Evolutionary conservation across 2,797 vertebrate species (phyloP).

Genomic region (Peromyscus attwateri): DNA sequence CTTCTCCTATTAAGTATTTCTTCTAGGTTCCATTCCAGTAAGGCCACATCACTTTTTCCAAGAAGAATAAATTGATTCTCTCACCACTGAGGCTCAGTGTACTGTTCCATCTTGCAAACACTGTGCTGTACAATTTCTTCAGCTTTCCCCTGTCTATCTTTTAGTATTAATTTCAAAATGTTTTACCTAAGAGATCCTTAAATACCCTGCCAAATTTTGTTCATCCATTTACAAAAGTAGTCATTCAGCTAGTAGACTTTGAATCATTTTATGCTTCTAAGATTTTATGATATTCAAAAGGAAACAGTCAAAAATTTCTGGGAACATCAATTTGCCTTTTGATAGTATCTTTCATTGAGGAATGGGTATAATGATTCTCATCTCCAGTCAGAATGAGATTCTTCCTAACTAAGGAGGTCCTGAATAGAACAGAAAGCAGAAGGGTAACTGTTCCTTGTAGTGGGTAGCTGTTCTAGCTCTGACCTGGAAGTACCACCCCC

Average conservation of each 20-base stretch:
- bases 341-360: background rate
- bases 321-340: background rate
- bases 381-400: no score
- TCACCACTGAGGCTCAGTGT: background rate
- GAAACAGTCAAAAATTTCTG: background rate
- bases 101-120: background rate
- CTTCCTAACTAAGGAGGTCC: rapidly evolving
- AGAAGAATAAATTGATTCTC: background rate
- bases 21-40: background rate
- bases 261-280: background rate
- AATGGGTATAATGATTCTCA: background rate
- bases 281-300: background rate
- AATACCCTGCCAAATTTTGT: background rate
- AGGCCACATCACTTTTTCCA: background rate
- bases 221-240: no score
- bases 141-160: background rate
- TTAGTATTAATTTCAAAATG: background rate
- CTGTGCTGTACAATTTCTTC: background rate
- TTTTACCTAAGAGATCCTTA: background rate
- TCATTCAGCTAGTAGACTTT: background rate
- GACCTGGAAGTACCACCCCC: no score
- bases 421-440: background rate
- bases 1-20: background rate
- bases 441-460: background rate
- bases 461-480: no score